Base-by-base conservation (phyloP, 37 sponge, comb jelly and placozoan species). In the Eunapius fragilis region DNA sequence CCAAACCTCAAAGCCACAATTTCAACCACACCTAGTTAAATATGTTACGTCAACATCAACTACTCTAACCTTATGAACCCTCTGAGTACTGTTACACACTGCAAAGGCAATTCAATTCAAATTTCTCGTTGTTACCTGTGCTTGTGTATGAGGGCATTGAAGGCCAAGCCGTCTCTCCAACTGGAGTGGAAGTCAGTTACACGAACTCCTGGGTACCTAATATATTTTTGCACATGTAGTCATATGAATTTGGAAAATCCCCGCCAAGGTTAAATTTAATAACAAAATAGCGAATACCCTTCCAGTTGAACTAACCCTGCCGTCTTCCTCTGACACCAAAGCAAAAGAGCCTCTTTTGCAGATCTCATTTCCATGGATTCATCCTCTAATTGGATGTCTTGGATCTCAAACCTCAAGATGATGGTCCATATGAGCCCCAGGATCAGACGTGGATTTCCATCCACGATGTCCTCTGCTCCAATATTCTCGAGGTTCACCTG, bases 301-400 rank as follows among this genome's bases (percentile, higher is more conserved):
- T 31, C 25, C 30, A 33, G 31, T 19, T 17, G 27, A 35, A 36
- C 86, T 84, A 73, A 94, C 84, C 96, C 98, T 47, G 84, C 84
- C 26, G 99, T 98, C 82, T 94, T 96, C 45, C 95, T 88, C 86
- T 98, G 97, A 76, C 97, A 96, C 99, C 99, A 98, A 25, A 98
- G 82, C 80, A 98, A 77, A 36, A 98, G 78, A 7, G 97, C 99
- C 82, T 96, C 99, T 37, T 98, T 98, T 36, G 99, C 99, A 47
- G 95, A 92, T 41, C 83, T 92, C 84, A 86, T 84, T 82, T 98
- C 99, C 72, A 68, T 87, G 13, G 91, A 80, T 49, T 96, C 96
- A 80, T 92, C 96, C 78, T 96, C 93, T 71, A 90, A 30, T 30
- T 89, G 84, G 41, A 97, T 94, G 76, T 92, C 93, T 80, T 92